Conservation (phyloP, 2,797 vertebrate genomes). For the Crenuchus spilurus region DNA sequence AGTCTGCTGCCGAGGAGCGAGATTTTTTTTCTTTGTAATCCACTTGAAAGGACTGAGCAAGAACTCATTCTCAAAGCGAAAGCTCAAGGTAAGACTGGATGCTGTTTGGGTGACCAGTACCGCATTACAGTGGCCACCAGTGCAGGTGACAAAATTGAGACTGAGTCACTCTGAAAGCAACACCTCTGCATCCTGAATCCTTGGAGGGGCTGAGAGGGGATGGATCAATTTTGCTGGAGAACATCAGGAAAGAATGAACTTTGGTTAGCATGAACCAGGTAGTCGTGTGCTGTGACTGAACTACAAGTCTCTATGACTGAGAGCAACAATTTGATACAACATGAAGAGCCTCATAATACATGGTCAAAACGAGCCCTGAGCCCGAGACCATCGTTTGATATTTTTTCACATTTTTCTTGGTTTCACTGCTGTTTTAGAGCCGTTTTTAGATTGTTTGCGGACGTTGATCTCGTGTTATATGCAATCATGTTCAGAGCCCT, state of each 20-base stretch:
- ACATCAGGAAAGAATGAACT: constrained; percentile 6
- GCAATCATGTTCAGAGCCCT: constrained; percentile 59
- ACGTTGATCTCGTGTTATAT: constrained; percentile 58
- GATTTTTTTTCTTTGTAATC: constrained; percentile 24
- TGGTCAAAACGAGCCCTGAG: constrained; percentile 48
- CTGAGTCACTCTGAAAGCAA: neutral
- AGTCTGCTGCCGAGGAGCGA: constrained; percentile 18
- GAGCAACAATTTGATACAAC: constrained; percentile 72
- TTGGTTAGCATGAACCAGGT: constrained; percentile 14
- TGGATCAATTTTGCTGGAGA: neutral
- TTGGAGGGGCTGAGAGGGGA: constrained; percentile 11
- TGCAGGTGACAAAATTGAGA: constrained; percentile 6
- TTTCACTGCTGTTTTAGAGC: constrained; percentile 48
- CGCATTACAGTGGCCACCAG: constrained; percentile 30
- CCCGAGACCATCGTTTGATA: constrained; percentile 53
- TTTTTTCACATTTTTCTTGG: constrained; percentile 48
- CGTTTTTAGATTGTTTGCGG: constrained; percentile 49
- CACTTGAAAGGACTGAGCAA: constrained; percentile 26
- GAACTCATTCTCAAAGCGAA: constrained; percentile 16
- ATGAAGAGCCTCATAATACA: constrained; percentile 60
- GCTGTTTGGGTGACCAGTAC: constrained; percentile 33
- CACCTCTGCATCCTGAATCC: constrained; percentile 28
- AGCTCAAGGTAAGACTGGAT: neutral
- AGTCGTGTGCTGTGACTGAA: constrained; percentile 56
- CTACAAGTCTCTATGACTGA: constrained; percentile 59